Conservation (phyloP, 2,888 invertebrate genomes). For the Caradrina kadenii region DNA sequence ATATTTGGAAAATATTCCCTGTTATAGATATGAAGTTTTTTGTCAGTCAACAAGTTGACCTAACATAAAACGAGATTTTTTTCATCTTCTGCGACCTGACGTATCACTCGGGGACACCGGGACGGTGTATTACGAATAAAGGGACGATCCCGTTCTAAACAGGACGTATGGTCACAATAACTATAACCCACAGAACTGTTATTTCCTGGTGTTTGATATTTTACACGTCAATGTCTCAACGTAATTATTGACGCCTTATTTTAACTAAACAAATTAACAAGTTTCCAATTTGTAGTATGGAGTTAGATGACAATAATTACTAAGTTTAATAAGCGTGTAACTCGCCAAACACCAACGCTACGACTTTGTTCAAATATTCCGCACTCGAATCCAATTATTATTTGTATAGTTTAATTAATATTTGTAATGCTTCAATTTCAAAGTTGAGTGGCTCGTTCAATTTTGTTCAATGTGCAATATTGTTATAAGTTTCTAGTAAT, state of each 20-base stretch:
- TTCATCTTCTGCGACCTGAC: too few relatives aligned
- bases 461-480: slow-evolving; percentile 29
- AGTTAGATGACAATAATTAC: slow-evolving; percentile 42
- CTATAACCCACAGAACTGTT: neutral
- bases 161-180: too few relatives aligned
- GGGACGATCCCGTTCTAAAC: too few relatives aligned
- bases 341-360: slow-evolving; percentile 9
- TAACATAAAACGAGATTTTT: too few relatives aligned
- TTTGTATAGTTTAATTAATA: slow-evolving; percentile 30
- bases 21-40: too few relatives aligned
- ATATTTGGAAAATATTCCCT: too few relatives aligned
- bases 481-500: slow-evolving; percentile 40
- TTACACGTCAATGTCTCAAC: neutral
- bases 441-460: slow-evolving; percentile 43
- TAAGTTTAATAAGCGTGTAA: slow-evolving; percentile 27
- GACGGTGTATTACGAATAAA: too few relatives aligned
- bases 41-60: too few relatives aligned
- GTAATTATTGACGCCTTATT: slow-evolving; percentile 44
- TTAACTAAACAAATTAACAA: slow-evolving; percentile 21
- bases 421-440: slow-evolving; percentile 43
- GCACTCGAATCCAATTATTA: slow-evolving; percentile 34
- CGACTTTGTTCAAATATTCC: slow-evolving; percentile 25
- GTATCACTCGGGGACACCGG: too few relatives aligned
- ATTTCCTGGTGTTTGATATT: slow-evolving; percentile 3
- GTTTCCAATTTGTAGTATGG: slow-evolving; percentile 34